These are phyloP conservation scores for Digitonthophagus gazella DNA, from an alignment of 2,888 invertebrate species.

Conservation along the genomic window DNA sequence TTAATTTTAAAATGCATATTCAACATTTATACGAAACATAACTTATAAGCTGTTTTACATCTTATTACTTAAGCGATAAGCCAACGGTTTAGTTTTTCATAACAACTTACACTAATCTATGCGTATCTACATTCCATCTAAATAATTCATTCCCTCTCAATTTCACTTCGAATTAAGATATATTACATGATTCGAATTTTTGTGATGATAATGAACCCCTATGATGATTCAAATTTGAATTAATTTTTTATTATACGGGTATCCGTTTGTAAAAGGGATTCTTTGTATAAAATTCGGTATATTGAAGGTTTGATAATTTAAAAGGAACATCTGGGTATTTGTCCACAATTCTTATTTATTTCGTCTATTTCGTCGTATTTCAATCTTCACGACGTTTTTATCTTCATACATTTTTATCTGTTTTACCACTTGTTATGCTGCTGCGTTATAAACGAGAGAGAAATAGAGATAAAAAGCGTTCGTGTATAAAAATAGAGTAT, in stretches of 20 bases:
- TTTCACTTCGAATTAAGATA: too few relatives aligned
- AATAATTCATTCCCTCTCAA: background rate
- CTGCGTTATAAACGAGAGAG: background rate
- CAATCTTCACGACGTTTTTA: background rate
- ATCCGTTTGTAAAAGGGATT: background rate
- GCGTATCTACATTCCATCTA: too few relatives aligned
- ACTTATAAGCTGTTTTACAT: background rate
- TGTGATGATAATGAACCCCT: background rate
- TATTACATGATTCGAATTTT: too few relatives aligned
- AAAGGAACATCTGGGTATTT: too few relatives aligned
- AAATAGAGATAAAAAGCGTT: background rate
- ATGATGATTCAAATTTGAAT: background rate
- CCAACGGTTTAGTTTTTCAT: background rate
- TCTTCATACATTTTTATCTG: background rate
- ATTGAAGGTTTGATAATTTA: too few relatives aligned
- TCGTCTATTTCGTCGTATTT: too few relatives aligned
- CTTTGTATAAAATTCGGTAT: background rate
- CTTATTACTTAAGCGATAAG: background rate
- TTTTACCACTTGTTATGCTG: background rate
- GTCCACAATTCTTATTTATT: too few relatives aligned
- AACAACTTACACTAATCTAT: too few relatives aligned
- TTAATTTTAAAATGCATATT: too few relatives aligned
- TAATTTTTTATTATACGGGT: background rate
- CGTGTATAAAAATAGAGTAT: background rate
- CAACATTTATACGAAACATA: too few relatives aligned